phyloP scores from a whole-genome alignment of 2,113 vertebrate genomes.

The Siniperca knerii region DNA sequence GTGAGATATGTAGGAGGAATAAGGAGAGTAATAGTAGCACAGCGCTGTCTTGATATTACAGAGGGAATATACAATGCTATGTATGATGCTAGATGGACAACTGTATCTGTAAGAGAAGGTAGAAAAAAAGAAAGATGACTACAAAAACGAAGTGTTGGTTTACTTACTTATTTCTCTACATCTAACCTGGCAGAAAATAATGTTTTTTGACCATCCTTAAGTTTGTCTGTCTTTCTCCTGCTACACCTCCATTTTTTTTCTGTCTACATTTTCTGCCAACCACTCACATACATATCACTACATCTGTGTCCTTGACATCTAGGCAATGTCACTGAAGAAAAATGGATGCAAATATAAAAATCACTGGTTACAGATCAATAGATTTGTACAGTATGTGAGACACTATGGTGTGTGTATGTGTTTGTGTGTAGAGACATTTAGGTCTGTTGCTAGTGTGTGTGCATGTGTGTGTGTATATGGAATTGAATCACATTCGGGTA shows the following conservation, averaged over 20 bases:
- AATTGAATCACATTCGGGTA: slow-evolving; percentile 30
- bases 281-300: background rate
- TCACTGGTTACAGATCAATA: background rate
- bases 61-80: background rate
- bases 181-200: background rate
- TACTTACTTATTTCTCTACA: background rate
- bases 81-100: background rate
- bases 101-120: background rate
- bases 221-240: background rate
- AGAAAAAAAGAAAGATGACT: background rate
- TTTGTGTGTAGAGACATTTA: background rate
- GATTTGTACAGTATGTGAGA: background rate
- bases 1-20: slow-evolving; percentile 24
- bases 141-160: background rate
- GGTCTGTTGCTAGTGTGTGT: background rate
- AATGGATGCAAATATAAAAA: slow-evolving; percentile 13
- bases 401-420: background rate
- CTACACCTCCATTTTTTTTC: background rate
- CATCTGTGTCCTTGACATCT: slow-evolving; percentile 19
- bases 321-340: slow-evolving; percentile 7
- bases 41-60: slow-evolving; percentile 10
- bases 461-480: background rate
- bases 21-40: slow-evolving; percentile 15
- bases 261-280: slow-evolving; percentile 21
- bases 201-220: background rate